Base-by-base conservation (phyloP, 2,888 invertebrate genomes). In the Leucophenga montana region DNA sequence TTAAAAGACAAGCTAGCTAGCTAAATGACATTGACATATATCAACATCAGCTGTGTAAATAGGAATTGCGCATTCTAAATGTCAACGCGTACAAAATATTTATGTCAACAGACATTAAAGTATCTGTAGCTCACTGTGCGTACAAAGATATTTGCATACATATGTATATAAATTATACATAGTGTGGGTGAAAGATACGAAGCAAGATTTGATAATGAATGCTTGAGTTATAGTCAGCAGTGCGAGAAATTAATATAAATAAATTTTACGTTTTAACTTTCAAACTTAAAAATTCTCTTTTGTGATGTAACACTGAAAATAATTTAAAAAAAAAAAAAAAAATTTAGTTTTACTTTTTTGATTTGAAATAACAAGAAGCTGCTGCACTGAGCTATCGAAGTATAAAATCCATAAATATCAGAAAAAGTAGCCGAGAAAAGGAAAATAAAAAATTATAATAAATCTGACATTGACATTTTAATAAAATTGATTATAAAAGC, bases 21-120 rank as follows among this genome's bases (percentile, higher is more conserved):
- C 50, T 50, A 50, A 62, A 70, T 78, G 78, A 79, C 81, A 79
- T 74, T 62, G 62, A 78, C 79, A 77, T 80, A 75, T 76, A 69
- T 79, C 68, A 65, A 54, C 69, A 62, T 62, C 77, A 79, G 77
- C 83, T 80, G 80, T 80, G 80, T 74, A 82, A 80, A 80, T 75
- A 82, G 67, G 77, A 82, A 77, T 78, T 82, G 83, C 77, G 76
- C 80, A 78, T 76, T 82, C 77, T 77, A 77, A 79, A 79, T 76
- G 77, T 79, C 75, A 78, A 78, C 70, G 74, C 73, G 77, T 79
- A 78, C 74, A 78, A 64, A 70, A 65, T 46, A 50, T 50, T 50
- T 50, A 50, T 50, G 50, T 70, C 59, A 31, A 16, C 57, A 48
- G 59, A 65, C 54, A 67, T 48, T 72, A 46, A 69, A 66, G 39